Base-by-base conservation (phyloP, 2,113 vertebrate genomes). In the Ceyx cyanopectus region DNA sequence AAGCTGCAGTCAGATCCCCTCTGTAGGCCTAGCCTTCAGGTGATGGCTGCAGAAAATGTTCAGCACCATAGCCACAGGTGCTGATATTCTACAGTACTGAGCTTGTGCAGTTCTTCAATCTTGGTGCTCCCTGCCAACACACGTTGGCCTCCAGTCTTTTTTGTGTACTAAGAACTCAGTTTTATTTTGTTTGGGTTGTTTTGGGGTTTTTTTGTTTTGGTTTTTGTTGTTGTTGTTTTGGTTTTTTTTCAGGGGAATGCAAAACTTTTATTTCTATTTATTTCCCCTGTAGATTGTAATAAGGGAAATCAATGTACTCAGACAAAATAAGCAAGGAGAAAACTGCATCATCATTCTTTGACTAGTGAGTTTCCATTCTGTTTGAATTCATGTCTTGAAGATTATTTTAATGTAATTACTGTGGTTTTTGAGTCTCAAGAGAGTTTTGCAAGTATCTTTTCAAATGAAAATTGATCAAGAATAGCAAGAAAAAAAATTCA, bases 221-320 rank as follows among this genome's bases (percentile, higher is more conserved):
- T 11, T 26, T 37, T 37, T 37, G 37, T 37, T 37, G 37, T 37
- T 37, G 37, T 37, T 37, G 37, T 10, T 37, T 37, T 9, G 29
- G 40, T 26, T 20, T 81, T 57, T 24, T 93, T 87, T 3, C 17
- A 57, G 5, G 13, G 30, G 23, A 80, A 73, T 17, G 18, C 21
- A 80, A 89, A 73, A 12, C 4, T 19, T 82, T 83, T 87, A 45
- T 83, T 97, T 85, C 48, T 94, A 11, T 87, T 95, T 95, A 29
- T 20, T 75, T 93, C 27, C 23, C 21, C 12, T 82, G 24, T 67
- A 51, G 12, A 58, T 87, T 74, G 20, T 54, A 91, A 89, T 80
- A 88, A 70, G 20, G 29, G 5, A 1, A 2, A 94, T 87, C 46
- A 84, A 73, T 61, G 41, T 67, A 12, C 32, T 94, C 56, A 87